Evolutionary conservation across 2,797 vertebrate species (phyloP).

Genomic region (Zalophus californianus): DNA sequence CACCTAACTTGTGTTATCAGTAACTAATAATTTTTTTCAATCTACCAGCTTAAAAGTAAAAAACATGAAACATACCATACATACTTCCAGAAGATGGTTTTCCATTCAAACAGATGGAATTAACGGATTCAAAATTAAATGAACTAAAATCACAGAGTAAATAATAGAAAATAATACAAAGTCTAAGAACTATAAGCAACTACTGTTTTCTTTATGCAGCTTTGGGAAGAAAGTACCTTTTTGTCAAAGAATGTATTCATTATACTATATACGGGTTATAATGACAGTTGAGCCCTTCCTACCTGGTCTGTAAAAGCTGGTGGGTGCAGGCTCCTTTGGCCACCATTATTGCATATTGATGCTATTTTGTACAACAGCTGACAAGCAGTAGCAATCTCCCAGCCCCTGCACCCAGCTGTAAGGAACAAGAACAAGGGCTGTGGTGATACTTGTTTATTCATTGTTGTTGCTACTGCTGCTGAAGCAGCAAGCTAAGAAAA

Average conservation of each 20-base stretch:
- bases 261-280: not conserved
- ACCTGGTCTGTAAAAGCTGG: conserved; percentile 30
- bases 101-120: conserved; percentile 64
- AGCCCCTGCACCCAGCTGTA: conserved; percentile 21
- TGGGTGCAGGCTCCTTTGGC: not conserved
- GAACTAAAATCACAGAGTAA: conserved; percentile 24
- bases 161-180: conserved; percentile 3
- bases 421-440: conserved; percentile 52
- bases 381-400: conserved; percentile 48
- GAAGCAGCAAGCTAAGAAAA: conserved; percentile 71
- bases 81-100: not conserved
- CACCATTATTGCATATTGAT: conserved; percentile 41
- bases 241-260: conserved; percentile 28
- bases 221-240: conserved; percentile 47
- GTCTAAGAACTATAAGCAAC: conserved; percentile 29
- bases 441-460: conserved; percentile 64
- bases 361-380: conserved; percentile 54
- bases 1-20: conserved; percentile 57
- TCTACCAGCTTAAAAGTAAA: conserved; percentile 67
- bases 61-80: conserved; percentile 25
- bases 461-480: conserved; percentile 42
- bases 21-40: conserved; percentile 42
- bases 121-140: conserved; percentile 63
- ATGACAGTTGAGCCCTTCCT: not conserved
- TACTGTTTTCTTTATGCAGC: conserved; percentile 12